Conservation (phyloP, 2,888 invertebrate species). For the Molorchus minor region DNA sequence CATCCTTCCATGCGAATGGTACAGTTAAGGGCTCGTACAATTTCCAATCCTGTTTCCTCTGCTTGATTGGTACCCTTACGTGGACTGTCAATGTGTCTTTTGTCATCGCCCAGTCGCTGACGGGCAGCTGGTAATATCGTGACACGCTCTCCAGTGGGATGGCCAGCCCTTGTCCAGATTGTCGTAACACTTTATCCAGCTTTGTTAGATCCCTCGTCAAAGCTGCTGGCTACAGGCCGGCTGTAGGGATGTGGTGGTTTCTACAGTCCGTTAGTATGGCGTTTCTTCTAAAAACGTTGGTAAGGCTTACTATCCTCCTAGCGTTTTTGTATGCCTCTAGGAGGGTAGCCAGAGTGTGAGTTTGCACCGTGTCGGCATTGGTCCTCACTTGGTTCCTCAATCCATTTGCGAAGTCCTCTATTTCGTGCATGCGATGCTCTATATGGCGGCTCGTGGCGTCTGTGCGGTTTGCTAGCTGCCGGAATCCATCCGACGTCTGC, state of each 20-base stretch:
- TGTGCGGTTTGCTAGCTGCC: background rate
- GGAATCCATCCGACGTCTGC: constrained; percentile 13
- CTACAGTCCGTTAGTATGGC: constrained; percentile 27
- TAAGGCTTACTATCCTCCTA: background rate
- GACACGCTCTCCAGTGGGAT: constrained; percentile 19
- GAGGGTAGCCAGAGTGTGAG: background rate
- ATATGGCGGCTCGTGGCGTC: background rate
- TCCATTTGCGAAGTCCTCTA: background rate
- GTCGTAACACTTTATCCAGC: constrained; percentile 9
- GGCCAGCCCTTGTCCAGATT: constrained; percentile 20
- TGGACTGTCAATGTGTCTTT: constrained; percentile 17
- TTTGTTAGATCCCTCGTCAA: constrained; percentile 22
- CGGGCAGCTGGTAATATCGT: constrained; percentile 29
- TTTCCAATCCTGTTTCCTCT: constrained; percentile 23
- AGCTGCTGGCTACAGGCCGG: constrained; percentile 19
- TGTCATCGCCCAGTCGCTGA: constrained; percentile 32
- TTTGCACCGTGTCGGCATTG: background rate
- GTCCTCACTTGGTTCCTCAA: background rate
- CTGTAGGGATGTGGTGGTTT: constrained; percentile 2
- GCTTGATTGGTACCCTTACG: too few relatives aligned
- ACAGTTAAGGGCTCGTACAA: constrained; percentile 30
- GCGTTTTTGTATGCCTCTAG: background rate
- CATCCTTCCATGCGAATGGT: constrained; percentile 35
- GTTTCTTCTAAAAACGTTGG: constrained; percentile 5
- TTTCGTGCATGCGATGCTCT: constrained; percentile 2